phyloP scores from a whole-genome alignment of 2,113 vertebrate genomes.

The Limnothrissa miodon region DNA sequence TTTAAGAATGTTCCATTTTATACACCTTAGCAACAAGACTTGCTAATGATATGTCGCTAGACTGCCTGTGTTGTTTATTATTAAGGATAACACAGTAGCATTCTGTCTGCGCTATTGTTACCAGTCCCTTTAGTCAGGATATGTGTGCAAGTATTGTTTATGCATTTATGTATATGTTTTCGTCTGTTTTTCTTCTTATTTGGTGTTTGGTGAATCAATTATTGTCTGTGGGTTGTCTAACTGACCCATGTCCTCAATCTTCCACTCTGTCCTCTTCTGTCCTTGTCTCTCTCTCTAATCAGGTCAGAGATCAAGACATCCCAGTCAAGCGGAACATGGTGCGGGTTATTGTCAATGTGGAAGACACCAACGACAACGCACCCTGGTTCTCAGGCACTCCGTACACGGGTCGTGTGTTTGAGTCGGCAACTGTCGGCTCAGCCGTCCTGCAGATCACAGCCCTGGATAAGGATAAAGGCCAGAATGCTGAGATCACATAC shows the following conservation, averaged over 20 bases:
- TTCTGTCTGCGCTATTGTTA: background rate
- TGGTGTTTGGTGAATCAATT: background rate
- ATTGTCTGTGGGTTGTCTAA: background rate
- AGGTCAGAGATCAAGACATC: constrained; percentile 97
- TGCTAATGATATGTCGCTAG: too few relatives aligned
- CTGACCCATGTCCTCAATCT: background rate
- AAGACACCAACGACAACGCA: constrained; percentile 90
- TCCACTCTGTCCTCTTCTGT: background rate
- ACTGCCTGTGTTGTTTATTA: too few relatives aligned
- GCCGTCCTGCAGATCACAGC: constrained; percentile 89
- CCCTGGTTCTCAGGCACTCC: constrained; percentile 90
- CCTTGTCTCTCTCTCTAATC: background rate
- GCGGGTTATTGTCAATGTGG: constrained; percentile 83
- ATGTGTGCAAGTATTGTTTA: background rate
- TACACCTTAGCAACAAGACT: too few relatives aligned
- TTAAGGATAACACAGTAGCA: background rate
- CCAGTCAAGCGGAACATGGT: constrained; percentile 94
- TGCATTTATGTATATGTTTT: background rate
- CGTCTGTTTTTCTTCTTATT: background rate
- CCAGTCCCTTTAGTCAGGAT: background rate
- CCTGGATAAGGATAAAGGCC: constrained; percentile 91
- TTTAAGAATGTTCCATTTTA: too few relatives aligned
- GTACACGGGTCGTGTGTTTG: constrained; percentile 85
- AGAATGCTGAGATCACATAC: constrained; percentile 88
- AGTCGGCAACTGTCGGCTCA: constrained; percentile 87